Base-by-base conservation (phyloP, 2,797 vertebrate species). In the Eutrigla gurnardus region DNA sequence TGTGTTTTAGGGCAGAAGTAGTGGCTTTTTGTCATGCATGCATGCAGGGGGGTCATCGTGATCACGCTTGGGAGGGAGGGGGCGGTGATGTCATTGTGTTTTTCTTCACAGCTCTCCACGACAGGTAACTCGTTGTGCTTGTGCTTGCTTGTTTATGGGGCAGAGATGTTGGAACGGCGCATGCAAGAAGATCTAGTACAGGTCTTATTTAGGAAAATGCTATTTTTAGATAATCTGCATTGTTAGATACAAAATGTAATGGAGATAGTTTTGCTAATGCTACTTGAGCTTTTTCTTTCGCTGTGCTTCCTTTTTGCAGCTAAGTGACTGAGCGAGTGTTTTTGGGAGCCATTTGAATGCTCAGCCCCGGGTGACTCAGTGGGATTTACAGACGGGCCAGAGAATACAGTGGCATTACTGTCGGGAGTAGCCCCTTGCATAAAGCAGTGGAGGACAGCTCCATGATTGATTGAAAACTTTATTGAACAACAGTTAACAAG, bases 61-160 rank as follows among this genome's bases (percentile, higher is more conserved):
- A 47, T 72, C 75, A 50, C 25, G 75, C 73, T 25, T 25, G 25
- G 25, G 25, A 25, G 25, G 25, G 25, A 25, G 75, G 66, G 52
- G 72, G 76, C 78, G 76, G 64, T 82, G 84, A 6, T 68, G 39
- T 75, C 1, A 94, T 71, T 36, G 42, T 64, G 89, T 90, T 93
- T 93, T 90, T 92, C 93, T 77, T 86, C 87, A 83, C 93, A 93
- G 93, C 84, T 93, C 93, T 93, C 73, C 90, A 74, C 90, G 10
- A 55, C 91, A 96, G 96, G 96, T 97, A 97, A 96, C 74, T 74
- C 46, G 59, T 8, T 84, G 75, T 84, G 85, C 84, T 78, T 61
- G 88, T 73, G 87, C 82, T 84, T 66, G 81, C 7, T 54, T 65
- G 80, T 77, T 43, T 83, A 25, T 25, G 25, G 66, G 37, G 63